A percentile compares a stretch with the other conserved stretches of the same genome.
Conservation (phyloP, 2,888 invertebrate species). For the Melikaiella ostensackeni region DNA sequence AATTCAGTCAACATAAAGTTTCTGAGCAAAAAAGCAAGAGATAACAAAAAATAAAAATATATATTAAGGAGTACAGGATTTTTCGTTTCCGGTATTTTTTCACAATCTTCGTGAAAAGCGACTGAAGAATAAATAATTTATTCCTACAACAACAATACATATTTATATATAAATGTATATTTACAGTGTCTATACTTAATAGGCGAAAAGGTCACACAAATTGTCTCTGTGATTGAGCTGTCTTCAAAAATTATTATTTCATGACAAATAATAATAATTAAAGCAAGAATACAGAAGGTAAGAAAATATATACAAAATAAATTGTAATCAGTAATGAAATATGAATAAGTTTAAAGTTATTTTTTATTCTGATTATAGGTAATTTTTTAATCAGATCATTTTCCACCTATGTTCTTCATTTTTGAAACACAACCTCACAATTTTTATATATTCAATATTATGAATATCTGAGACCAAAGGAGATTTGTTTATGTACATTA, state of each 20-base stretch:
- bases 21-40: background rate
- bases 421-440: conserved; percentile 27
- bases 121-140: background rate
- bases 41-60: background rate
- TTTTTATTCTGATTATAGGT: background rate
- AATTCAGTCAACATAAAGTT: background rate
- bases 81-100: background rate
- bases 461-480: conserved; percentile 11
- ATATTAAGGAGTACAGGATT: background rate
- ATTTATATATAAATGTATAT: background rate
- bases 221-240: background rate
- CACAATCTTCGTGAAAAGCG: background rate
- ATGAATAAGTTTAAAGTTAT: background rate
- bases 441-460: conserved; percentile 8
- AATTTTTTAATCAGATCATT: background rate
- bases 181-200: background rate
- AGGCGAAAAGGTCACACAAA: background rate
- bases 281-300: background rate
- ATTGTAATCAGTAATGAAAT: background rate
- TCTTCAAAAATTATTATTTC: background rate
- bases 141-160: background rate
- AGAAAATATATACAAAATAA: background rate
- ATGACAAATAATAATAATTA: background rate
- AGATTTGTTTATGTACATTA: conserved; percentile 24
- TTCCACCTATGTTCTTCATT: conserved; percentile 19